These are phyloP conservation scores for Heliconius hortense DNA, from an alignment of 2,888 invertebrate species.

Conservation along the genomic window DNA sequence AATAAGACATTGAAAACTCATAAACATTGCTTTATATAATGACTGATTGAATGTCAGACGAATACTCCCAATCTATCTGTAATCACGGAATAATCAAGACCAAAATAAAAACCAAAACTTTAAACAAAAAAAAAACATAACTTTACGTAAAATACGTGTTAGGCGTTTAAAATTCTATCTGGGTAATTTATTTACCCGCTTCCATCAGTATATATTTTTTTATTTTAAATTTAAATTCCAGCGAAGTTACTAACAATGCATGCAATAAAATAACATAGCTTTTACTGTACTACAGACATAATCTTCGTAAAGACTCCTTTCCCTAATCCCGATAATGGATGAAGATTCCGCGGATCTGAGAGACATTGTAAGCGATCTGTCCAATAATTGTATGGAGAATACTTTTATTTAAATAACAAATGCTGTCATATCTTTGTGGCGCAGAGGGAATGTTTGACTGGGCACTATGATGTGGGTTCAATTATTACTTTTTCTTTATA, in stretches of 20 bases:
- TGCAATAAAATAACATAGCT: slow-evolving; percentile 8
- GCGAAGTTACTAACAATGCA: neutral
- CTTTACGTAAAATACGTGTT: too few relatives aligned
- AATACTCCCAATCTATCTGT: neutral
- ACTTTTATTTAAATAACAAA: slow-evolving; percentile 21
- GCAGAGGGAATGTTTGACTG: neutral
- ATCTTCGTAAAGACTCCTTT: slow-evolving; percentile 52
- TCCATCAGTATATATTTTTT: too few relatives aligned
- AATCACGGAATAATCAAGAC: too few relatives aligned
- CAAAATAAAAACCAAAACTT: too few relatives aligned
- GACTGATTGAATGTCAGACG: neutral
- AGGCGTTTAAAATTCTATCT: too few relatives aligned
- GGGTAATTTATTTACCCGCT: too few relatives aligned
- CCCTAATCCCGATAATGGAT: slow-evolving; percentile 71
- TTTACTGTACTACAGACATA: slow-evolving; percentile 26
- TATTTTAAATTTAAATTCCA: too few relatives aligned
- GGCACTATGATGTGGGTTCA: neutral
- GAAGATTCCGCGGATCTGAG: slow-evolving; percentile 59
- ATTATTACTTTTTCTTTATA: neutral
- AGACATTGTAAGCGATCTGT: slow-evolving; percentile 61
- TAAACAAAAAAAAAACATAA: too few relatives aligned
- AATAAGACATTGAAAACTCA: too few relatives aligned
- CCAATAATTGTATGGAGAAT: slow-evolving; percentile 63
- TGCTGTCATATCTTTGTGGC: neutral
- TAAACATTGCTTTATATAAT: neutral